phyloP scores from a whole-genome alignment of 2,797 vertebrate species.

The Labeo calbasu region DNA sequence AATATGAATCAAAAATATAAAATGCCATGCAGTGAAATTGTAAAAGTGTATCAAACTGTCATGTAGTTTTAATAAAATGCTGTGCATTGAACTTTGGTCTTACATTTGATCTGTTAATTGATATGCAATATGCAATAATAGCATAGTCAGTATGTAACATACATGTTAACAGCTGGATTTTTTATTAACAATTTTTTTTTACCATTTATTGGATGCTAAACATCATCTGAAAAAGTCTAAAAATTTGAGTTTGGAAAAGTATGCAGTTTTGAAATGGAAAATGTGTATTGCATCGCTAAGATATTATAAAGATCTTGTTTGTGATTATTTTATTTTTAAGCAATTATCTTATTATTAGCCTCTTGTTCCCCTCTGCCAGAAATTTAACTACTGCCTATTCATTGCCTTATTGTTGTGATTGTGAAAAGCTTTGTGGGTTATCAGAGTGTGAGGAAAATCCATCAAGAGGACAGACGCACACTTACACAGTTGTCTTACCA shows the following conservation, averaged over 20 bases:
- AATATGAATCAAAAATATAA: neutral
- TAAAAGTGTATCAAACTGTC: neutral
- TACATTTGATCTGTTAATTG: neutral
- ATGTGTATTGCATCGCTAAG: neutral
- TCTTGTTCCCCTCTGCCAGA: neutral
- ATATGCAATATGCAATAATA: neutral
- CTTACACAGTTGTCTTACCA: neutral
- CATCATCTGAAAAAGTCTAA: too few relatives aligned
- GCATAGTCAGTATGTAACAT: neutral
- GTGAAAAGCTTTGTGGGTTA: constrained; percentile 25
- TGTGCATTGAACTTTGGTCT: neutral
- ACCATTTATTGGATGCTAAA: neutral
- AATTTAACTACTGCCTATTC: neutral
- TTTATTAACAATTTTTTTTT: too few relatives aligned
- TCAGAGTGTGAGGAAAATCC: constrained; percentile 1
- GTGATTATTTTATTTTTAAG: neutral
- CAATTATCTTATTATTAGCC: too few relatives aligned
- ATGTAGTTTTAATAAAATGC: neutral
- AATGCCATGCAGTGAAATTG: neutral
- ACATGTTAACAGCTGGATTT: neutral
- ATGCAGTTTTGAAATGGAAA: neutral
- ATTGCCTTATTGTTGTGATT: constrained; percentile 4
- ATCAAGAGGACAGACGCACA: neutral
- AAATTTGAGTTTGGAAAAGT: too few relatives aligned
- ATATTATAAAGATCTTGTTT: neutral